A percentile compares a stretch with the other conserved stretches of the same genome.
phyloP scores from a whole-genome alignment of 2,113 vertebrate species.

The Tricholaema leucomelas region DNA sequence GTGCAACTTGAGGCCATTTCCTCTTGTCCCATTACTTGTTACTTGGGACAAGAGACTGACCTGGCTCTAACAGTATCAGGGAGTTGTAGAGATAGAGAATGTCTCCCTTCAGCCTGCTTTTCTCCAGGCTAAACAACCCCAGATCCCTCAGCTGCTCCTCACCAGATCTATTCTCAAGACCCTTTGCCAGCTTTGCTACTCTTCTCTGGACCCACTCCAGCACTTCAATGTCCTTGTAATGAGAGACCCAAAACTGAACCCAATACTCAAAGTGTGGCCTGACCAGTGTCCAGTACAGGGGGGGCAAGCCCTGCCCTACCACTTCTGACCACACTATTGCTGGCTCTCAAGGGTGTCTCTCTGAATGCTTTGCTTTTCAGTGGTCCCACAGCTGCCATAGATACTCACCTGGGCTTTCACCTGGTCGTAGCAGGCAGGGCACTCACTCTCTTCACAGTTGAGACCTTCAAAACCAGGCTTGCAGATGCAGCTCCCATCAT shows the following conservation, averaged over 20 bases:
- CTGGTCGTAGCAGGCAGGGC: constrained; percentile 86
- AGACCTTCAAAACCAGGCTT: constrained; percentile 82
- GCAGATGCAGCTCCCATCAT: constrained; percentile 84
- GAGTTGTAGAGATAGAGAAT: neutral
- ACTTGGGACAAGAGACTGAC: neutral
- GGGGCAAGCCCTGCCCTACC: neutral
- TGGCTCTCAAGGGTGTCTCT: accelerated
- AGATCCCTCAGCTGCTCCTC: neutral
- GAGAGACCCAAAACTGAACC: neutral
- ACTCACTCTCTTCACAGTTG: constrained; percentile 78
- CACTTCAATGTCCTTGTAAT: neutral
- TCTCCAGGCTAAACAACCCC: neutral
- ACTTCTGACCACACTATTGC: neutral
- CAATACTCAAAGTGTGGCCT: neutral
- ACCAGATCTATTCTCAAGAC: neutral
- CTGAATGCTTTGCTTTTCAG: neutral
- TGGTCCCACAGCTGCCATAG: neutral
- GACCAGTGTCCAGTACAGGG: neutral
- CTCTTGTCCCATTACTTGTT: neutral
- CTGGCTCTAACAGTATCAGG: neutral
- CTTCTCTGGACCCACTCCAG: neutral
- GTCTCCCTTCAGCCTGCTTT: neutral
- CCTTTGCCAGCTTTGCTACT: neutral
- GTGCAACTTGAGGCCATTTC: neutral
- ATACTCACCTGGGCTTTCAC: constrained; percentile 81